phyloP scores from a whole-genome alignment of 2,888 invertebrate genomes.

The Harpagoxenus sublaevis region DNA sequence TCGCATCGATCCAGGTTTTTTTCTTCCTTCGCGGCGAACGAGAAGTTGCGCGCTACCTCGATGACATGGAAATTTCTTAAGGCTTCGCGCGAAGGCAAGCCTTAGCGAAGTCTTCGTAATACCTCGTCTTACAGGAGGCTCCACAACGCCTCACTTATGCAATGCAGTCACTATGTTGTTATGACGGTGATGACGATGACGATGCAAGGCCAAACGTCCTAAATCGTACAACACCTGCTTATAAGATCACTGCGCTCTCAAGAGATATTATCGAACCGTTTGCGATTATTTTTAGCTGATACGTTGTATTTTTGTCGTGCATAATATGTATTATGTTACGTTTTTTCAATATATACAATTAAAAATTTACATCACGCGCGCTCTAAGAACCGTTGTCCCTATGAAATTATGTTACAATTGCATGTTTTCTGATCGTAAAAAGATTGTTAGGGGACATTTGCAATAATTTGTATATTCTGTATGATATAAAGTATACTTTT shows the following conservation, averaged over 20 bases:
- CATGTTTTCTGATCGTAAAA: too few species aligned
- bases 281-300: conserved; percentile 15
- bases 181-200: conserved; percentile 11
- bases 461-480: not conserved
- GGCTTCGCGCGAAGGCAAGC: conserved; percentile 53
- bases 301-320: conserved; percentile 10
- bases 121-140: conserved; percentile 40
- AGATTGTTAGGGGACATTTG: not conserved
- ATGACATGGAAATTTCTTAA: conserved; percentile 48
- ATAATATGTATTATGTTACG: not conserved
- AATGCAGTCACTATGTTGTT: conserved; percentile 44
- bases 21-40: not conserved
- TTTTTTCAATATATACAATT: too few species aligned
- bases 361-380: too few species aligned
- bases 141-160: conserved; percentile 50
- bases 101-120: conserved; percentile 50
- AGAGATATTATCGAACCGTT: conserved; percentile 21
- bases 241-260: conserved; percentile 48
- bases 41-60: conserved; percentile 3
- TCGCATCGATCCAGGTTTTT: not conserved
- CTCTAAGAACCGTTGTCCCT: not conserved
- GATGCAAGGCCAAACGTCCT: conserved; percentile 56
- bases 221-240: conserved; percentile 56
- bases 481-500: not conserved
- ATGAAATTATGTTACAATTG: not conserved